Percentiles rank a stretch among this genome's conserved stretches.
phyloP scores from a whole-genome alignment of 2,888 invertebrate genomes.

The Sipunculus nudus region DNA sequence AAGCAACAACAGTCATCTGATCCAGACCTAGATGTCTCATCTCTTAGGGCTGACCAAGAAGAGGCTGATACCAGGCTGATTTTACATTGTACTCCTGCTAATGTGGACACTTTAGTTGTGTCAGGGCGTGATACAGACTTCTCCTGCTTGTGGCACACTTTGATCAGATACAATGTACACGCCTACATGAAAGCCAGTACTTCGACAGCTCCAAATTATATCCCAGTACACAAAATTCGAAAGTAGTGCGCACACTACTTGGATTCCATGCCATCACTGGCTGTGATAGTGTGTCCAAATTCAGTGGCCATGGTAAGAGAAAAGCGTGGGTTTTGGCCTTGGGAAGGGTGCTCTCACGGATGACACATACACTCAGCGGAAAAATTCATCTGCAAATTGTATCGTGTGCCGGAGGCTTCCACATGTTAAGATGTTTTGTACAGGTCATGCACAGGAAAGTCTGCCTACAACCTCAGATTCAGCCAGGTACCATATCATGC shows the following conservation, averaged over 20 bases:
- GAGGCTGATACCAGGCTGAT: constrained; percentile 7
- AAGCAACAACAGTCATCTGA: constrained; percentile 18
- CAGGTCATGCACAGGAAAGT: too few relatives aligned
- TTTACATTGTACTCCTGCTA: background rate
- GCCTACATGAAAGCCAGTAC: constrained; percentile 2
- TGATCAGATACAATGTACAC: too few relatives aligned
- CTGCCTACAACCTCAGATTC: too few relatives aligned
- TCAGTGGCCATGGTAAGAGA: constrained; percentile 1
- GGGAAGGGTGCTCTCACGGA: too few relatives aligned
- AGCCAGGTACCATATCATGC: too few relatives aligned
- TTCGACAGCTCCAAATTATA: background rate
- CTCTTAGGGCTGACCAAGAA: background rate
- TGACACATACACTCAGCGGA: too few relatives aligned
- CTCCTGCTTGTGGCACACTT: constrained; percentile 3
- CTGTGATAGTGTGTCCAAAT: constrained; percentile 1
- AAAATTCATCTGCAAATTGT: too few relatives aligned
- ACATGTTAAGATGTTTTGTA: too few relatives aligned
- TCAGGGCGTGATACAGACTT: constrained; percentile 6
- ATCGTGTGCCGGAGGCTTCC: too few relatives aligned
- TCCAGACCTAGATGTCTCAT: background rate
- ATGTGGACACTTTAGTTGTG: constrained; percentile 3
- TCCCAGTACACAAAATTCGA: constrained; percentile 4
- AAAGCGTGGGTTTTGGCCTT: too few relatives aligned
- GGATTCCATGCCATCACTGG: constrained; percentile 11
- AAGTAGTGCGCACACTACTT: background rate